Evolutionary conservation across 2,113 vertebrate genomes (phyloP).

Genomic region (Plectropomus leopardus): DNA sequence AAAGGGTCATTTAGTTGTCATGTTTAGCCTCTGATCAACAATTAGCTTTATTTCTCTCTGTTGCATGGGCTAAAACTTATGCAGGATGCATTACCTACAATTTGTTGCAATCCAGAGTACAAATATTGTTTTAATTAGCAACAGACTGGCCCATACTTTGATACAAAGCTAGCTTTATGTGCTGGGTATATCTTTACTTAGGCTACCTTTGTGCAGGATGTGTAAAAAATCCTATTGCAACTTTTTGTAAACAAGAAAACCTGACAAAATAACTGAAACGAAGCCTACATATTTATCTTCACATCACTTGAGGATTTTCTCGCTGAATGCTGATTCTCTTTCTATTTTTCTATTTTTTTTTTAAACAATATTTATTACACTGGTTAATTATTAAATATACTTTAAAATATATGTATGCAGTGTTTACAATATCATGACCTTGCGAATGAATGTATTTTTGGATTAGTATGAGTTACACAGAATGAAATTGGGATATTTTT

Average conservation of each 20-base stretch:
- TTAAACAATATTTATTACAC: conserved; percentile 51
- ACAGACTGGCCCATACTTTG: neutral
- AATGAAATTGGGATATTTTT: conserved; percentile 33
- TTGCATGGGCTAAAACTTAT: neutral
- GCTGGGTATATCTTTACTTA: conserved; percentile 34
- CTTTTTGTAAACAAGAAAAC: conserved; percentile 15
- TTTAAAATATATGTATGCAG: conserved; percentile 65
- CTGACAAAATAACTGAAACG: no score
- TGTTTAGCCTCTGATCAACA: conserved; percentile 15
- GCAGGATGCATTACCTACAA: neutral
- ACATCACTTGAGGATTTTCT: neutral
- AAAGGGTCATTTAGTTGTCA: conserved; percentile 13
- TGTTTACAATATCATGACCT: conserved; percentile 68
- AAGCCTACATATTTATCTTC: conserved; percentile 5
- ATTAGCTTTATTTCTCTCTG: neutral
- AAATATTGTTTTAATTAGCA: conserved; percentile 10
- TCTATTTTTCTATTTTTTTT: no score
- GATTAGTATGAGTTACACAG: conserved; percentile 39
- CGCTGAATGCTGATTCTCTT: neutral
- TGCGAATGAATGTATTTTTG: conserved; percentile 60
- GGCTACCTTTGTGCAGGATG: conserved; percentile 19
- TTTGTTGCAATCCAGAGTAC: conserved; percentile 9
- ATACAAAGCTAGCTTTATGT: conserved; percentile 28
- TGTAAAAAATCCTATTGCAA: conserved; percentile 30
- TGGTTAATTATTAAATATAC: conserved; percentile 61